Conservation (phyloP, 2,113 vertebrate species). For the Pseudonaja textilis region DNA sequence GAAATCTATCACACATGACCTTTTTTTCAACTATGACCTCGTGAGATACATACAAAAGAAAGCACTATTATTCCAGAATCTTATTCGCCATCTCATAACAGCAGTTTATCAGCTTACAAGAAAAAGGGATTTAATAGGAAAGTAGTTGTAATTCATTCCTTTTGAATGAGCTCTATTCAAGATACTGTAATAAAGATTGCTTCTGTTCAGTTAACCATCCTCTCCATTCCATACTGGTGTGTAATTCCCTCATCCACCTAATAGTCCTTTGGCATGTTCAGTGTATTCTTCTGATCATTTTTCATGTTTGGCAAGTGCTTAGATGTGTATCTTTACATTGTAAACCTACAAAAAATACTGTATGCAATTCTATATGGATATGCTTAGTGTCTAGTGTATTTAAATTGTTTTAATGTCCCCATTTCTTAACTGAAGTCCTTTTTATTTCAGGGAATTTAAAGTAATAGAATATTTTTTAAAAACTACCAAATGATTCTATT, state of each 20-base stretch:
- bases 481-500: neutral
- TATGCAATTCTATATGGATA: neutral
- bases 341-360: neutral
- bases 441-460: neutral
- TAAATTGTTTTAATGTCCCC: neutral
- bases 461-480: neutral
- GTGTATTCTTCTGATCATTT: neutral
- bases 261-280: neutral
- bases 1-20: neutral
- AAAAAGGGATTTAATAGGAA: neutral
- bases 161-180: neutral
- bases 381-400: neutral
- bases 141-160: neutral
- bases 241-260: neutral
- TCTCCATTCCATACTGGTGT: neutral
- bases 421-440: neutral
- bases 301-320: neutral
- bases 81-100: neutral
- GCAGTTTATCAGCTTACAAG: neutral
- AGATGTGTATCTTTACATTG: neutral
- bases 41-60: neutral
- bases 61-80: neutral
- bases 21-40: neutral
- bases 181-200: neutral
- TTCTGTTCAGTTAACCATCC: neutral